A percentile compares a stretch with the other conserved stretches of the same genome.
Conservation (phyloP, 2,113 vertebrate species). For the Phalacrocorax aristotelis region DNA sequence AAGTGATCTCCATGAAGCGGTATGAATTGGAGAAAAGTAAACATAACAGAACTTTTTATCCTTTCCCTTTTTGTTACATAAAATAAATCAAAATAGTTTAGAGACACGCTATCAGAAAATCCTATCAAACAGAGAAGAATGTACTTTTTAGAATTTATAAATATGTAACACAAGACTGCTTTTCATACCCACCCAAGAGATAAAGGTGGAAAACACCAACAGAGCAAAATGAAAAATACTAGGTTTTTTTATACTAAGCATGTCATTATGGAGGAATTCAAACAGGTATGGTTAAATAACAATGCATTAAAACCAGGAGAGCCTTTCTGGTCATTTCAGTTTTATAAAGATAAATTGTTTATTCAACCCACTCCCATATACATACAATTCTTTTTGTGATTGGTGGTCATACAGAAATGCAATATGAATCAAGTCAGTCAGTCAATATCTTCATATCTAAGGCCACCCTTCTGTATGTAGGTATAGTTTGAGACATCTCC, state of each 20-base stretch:
- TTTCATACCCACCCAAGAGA: background rate
- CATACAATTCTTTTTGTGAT: background rate
- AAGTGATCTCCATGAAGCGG: background rate
- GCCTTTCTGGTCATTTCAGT: background rate
- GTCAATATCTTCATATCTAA: background rate
- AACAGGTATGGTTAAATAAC: background rate
- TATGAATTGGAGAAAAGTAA: background rate
- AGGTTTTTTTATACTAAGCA: background rate
- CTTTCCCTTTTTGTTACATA: background rate
- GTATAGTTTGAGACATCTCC: background rate
- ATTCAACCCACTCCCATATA: background rate
- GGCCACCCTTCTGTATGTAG: background rate
- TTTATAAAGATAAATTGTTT: background rate
- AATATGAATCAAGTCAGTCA: background rate
- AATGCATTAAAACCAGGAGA: background rate
- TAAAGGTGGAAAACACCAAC: background rate
- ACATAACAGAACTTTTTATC: slow-evolving; percentile 24
- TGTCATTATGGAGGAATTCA: background rate
- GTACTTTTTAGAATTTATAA: background rate
- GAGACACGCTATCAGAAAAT: background rate
- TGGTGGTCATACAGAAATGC: background rate
- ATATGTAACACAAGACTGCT: background rate
- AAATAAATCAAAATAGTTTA: slow-evolving; percentile 37
- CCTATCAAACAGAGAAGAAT: background rate
- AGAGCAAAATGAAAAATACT: background rate